These are phyloP conservation scores for Drosophila arawakana DNA, from an alignment of 1,140 invertebrate genomes.

Conservation along the genomic window DNA sequence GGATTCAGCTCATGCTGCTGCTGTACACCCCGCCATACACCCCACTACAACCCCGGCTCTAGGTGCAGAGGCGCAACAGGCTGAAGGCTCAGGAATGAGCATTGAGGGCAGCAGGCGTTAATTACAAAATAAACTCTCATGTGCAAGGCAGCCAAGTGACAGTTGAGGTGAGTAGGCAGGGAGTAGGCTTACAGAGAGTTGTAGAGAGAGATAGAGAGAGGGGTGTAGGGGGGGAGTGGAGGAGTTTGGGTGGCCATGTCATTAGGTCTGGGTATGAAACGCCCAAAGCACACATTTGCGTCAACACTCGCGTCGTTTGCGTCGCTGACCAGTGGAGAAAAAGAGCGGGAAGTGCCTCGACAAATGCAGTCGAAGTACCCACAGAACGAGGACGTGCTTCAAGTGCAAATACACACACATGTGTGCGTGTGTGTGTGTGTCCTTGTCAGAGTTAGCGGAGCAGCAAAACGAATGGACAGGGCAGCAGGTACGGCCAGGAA, in stretches of 20 bases:
- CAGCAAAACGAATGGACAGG: constrained; percentile 27
- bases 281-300: constrained; percentile 81
- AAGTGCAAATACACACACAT: constrained; percentile 16
- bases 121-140: constrained; percentile 84
- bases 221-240: constrained; percentile 1
- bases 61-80: constrained; percentile 74
- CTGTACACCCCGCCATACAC: not conserved
- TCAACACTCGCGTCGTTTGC: constrained; percentile 53
- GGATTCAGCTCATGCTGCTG: constrained; percentile 10
- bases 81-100: constrained; percentile 50
- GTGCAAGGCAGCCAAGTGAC: constrained; percentile 23
- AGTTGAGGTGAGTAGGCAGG: not conserved
- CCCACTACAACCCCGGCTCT: constrained; percentile 17
- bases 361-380: constrained; percentile 63
- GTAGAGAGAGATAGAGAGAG: not conserved
- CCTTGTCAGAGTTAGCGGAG: constrained; percentile 23
- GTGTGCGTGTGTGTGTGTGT: not conserved
- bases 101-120: constrained; percentile 71
- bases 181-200: no score
- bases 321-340: constrained; percentile 58
- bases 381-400: constrained; percentile 31
- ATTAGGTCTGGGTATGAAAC: constrained; percentile 78
- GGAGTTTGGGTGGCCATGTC: constrained; percentile 59
- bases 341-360: constrained; percentile 76
- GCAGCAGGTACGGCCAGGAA: constrained; percentile 24